Evolutionary conservation across 2,797 vertebrate species (phyloP).

Genomic region (Karalla daura): DNA sequence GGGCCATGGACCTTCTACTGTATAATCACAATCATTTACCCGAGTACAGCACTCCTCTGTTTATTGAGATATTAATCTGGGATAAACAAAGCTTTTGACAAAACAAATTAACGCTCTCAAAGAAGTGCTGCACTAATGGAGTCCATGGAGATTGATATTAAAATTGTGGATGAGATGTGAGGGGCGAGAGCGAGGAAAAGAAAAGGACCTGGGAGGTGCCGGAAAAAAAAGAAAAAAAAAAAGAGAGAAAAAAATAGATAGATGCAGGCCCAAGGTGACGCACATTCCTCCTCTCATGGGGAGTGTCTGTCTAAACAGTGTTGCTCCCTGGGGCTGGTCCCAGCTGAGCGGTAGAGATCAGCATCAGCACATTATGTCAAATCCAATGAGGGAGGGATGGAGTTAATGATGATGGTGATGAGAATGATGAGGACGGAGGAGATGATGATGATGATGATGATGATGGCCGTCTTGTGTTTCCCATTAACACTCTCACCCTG

Average conservation of each 20-base stretch:
- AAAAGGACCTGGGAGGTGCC: constrained; percentile 33
- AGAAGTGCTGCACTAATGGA: constrained; percentile 76
- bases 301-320: constrained; percentile 66
- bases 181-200: constrained; percentile 21
- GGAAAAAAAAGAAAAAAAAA: too few species aligned
- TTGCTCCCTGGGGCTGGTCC: constrained; percentile 61
- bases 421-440: constrained; percentile 56
- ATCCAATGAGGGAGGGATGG: constrained; percentile 52
- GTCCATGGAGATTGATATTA: constrained; percentile 80
- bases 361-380: constrained; percentile 74
- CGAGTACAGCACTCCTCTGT: constrained; percentile 72
- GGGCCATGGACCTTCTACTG: constrained; percentile 65
- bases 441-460: constrained; percentile 68
- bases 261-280: constrained; percentile 71
- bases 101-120: constrained; percentile 83
- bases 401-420: constrained; percentile 65
- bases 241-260: too few species aligned
- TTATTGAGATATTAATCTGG: constrained; percentile 85
- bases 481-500: constrained; percentile 61
- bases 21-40: constrained; percentile 86
- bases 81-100: constrained; percentile 86
- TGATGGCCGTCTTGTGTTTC: constrained; percentile 62
- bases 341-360: constrained; percentile 60
- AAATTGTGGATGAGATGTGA: constrained; percentile 70
- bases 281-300: constrained; percentile 68